phyloP scores from a whole-genome alignment of 2,797 vertebrate species.

The Oreochromis grahami region DNA sequence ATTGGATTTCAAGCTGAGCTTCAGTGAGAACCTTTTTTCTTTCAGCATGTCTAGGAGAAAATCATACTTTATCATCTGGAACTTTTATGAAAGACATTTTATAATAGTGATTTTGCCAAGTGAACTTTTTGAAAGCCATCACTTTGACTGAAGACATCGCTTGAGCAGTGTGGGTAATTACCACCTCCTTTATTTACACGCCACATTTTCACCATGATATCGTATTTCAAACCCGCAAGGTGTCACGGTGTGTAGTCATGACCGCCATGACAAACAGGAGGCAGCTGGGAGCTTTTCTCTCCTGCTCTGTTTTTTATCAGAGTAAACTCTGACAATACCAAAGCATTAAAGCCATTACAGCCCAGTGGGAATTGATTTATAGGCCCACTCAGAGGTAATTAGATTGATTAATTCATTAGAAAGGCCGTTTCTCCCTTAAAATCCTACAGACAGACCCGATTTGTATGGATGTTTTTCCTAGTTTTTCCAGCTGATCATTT shows the following conservation, averaged over 20 bases:
- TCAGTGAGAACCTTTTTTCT: not conserved
- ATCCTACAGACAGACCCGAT: conserved; percentile 1
- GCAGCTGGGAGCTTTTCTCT: conserved; percentile 1
- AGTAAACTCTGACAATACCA: conserved; percentile 18
- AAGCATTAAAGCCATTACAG: conserved; percentile 26
- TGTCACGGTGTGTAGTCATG: not conserved
- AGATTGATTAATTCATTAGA: conserved; percentile 38
- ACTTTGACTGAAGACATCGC: not conserved
- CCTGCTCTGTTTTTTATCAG: not conserved
- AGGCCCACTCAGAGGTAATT: conserved; percentile 26
- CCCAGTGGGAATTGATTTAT: conserved; percentile 25
- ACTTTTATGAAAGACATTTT: not conserved
- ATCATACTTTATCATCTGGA: not conserved
- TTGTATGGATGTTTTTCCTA: not conserved
- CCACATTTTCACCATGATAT: not conserved
- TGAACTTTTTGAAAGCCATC: not conserved
- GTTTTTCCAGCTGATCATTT: conserved; percentile 2
- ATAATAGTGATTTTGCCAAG: not conserved
- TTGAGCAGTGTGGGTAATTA: not conserved
- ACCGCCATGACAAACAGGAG: not conserved
- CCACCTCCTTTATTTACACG: not conserved
- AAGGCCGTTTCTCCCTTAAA: conserved; percentile 19
- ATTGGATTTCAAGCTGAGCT: conserved; percentile 16
- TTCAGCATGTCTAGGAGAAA: conserved; percentile 2
- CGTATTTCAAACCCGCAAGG: not conserved